These are phyloP conservation scores for Lepilemur ruficaudatus DNA, from an alignment of 2,797 vertebrate species.

Conservation along the genomic window DNA sequence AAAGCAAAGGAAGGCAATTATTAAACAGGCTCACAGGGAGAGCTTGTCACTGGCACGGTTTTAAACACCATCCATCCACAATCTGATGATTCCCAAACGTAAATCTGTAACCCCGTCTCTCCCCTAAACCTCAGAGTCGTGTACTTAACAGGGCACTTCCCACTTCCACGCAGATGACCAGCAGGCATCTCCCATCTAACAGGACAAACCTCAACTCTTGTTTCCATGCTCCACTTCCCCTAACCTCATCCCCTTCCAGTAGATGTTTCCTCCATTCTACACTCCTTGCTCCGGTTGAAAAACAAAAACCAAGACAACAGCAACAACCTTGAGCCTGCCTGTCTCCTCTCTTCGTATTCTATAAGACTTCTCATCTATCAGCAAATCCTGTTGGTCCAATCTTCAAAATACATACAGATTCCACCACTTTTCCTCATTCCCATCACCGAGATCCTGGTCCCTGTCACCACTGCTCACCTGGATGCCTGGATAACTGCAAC, in stretches of 20 bases:
- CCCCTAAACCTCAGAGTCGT: not conserved
- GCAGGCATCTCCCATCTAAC: accelerated
- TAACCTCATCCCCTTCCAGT: no score
- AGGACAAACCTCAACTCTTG: accelerated
- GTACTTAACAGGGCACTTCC: no score
- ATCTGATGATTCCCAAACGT: not conserved
- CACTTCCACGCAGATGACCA: accelerated
- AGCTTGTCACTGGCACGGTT: not conserved
- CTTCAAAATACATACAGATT: not conserved
- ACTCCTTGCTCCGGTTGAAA: not conserved
- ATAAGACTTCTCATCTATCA: not conserved
- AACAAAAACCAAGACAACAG: not conserved
- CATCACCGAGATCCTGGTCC: accelerated
- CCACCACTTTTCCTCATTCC: no score
- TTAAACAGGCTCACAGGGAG: accelerated
- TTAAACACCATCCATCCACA: not conserved
- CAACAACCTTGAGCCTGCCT: not conserved
- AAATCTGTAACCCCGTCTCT: not conserved
- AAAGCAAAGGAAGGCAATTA: not conserved
- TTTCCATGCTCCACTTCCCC: accelerated
- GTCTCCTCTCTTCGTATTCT: not conserved
- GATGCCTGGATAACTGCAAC: accelerated
- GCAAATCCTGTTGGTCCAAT: not conserved
- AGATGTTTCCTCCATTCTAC: not conserved
- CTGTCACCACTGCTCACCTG: accelerated